Evolutionary conservation across 2,888 invertebrate genomes (phyloP), one percentile per base, ranked within the genome.

Genomic region (Drosophila nigricruria): DNA sequence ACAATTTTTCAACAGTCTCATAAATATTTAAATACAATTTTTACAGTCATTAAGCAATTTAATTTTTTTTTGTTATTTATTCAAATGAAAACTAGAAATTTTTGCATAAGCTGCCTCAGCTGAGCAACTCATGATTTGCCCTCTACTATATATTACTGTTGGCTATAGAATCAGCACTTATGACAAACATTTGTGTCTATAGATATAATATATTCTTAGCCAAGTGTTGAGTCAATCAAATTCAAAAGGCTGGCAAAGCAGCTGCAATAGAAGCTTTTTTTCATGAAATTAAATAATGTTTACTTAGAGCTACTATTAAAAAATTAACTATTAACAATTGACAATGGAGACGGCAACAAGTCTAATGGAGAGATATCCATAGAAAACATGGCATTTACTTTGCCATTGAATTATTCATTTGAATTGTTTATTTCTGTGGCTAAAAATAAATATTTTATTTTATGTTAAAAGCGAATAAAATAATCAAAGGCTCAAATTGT

Each of bases 331-430:
- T 32, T 32, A 20, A 23, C 12, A 23, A 30, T 32, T 58, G 38
- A 34, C 40, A 45, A 12, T 12, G 12, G 14, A 53, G 36, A 23
- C n/a, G 20, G 20, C 20, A 42, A 16, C 54, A 42, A 20, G 18
- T 16, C 27, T 16, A 40, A 20, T 42, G 38, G 18, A 40, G 18
- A 40, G 18, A 27, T 30, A 32, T 34, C 9, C 14, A 18, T 32
- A 8, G 8, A 43, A 23, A 43, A 23, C 8, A 5, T 32, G 16
- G 32, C 40, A 53, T 32, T 60, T 42, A 30, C 18, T 18, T 43
- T 49, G 12, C 38, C 20, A 25, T 49, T 75, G 77, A 66, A 66
- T 66, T 23, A 78, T 74, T 79, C 45, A 79, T 60, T 66, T 60
- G 34, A 74, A 70, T 42, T 43, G 25, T n/a, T n/a, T 50, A 34